These are phyloP conservation scores for Limosa lapponica DNA, from an alignment of 2,797 vertebrate species.

Conservation along the genomic window DNA sequence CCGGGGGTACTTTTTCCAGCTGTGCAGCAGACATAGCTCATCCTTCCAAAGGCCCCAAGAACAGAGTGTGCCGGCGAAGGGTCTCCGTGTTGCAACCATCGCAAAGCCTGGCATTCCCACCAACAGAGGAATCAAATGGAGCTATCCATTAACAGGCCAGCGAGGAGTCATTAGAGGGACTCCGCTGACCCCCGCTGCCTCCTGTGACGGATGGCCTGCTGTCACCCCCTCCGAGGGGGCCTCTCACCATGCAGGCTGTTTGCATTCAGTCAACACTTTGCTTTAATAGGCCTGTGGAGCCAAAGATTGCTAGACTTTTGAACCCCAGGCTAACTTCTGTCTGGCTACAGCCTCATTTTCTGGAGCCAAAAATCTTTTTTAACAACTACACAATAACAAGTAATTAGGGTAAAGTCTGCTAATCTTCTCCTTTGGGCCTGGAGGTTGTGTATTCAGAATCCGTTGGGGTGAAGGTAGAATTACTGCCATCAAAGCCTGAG, in stretches of 20 bases:
- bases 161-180: not conserved
- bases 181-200: not conserved
- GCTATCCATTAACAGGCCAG: constrained; percentile 28
- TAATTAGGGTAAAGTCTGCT: constrained; percentile 78
- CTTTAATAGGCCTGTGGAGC: constrained; percentile 82
- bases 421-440: constrained; percentile 73
- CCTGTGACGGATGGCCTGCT: constrained; percentile 46
- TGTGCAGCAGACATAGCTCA: not conserved
- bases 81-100: not conserved
- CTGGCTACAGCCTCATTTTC: constrained; percentile 79
- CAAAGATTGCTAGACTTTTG: constrained; percentile 81
- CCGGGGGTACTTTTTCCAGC: not conserved
- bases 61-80: not conserved
- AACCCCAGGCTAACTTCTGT: constrained; percentile 82
- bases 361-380: constrained; percentile 79
- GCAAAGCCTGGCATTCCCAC: not conserved
- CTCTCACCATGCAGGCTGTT: constrained; percentile 70
- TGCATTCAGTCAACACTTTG: constrained; percentile 82
- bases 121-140: not conserved
- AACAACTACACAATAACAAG: constrained; percentile 78
- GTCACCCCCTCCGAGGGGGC: constrained; percentile 32
- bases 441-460: constrained; percentile 66
- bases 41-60: constrained; percentile 22
- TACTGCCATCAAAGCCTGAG: constrained; percentile 65
- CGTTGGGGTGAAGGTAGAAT: constrained; percentile 57